phyloP scores from a whole-genome alignment of 2,797 vertebrate genomes.

The Phrynocephalus vlangalii region DNA sequence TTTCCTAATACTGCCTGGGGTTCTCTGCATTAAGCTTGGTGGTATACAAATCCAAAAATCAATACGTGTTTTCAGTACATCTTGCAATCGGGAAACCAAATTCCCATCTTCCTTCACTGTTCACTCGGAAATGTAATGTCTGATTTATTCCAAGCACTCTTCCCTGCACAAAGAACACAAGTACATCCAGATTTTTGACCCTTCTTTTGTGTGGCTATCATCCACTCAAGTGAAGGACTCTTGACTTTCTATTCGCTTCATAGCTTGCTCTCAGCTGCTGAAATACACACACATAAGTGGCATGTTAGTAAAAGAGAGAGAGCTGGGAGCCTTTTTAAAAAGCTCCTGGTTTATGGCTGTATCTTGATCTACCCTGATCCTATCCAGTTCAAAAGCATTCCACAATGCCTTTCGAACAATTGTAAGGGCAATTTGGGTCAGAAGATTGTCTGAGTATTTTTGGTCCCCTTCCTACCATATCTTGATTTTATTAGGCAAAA shows the following conservation, averaged over 20 bases:
- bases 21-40: too few relatives aligned
- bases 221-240: neutral
- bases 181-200: conserved; percentile 4
- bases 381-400: neutral
- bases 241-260: conserved; percentile 11
- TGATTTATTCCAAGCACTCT: conserved; percentile 14
- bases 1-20: too few relatives aligned
- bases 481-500: neutral
- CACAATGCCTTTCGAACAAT: neutral
- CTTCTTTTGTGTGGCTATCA: neutral
- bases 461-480: neutral
- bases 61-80: neutral
- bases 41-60: too few relatives aligned
- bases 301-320: neutral
- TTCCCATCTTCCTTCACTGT: neutral
- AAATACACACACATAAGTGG: conserved; percentile 9
- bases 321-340: neutral
- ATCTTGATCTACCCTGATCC: neutral
- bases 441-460: neutral
- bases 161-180: conserved; percentile 10
- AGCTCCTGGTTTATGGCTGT: neutral
- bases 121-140: neutral
- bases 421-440: neutral
- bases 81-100: neutral
- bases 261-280: neutral